Evolutionary conservation across 2,113 vertebrate genomes (phyloP).

Genomic region (Uria lomvia): DNA sequence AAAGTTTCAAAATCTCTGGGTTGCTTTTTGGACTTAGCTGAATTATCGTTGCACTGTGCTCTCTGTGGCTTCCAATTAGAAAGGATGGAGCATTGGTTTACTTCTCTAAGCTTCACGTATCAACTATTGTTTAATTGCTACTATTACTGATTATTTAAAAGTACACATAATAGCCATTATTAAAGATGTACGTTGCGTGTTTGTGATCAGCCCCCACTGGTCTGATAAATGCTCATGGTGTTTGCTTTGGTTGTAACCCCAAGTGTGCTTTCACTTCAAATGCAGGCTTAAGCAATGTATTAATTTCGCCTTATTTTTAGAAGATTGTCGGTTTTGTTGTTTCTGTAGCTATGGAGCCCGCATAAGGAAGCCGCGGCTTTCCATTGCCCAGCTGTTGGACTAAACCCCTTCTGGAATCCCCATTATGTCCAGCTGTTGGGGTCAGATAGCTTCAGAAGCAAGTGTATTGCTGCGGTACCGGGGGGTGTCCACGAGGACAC

Average conservation of each 20-base stretch:
- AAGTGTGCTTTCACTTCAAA: slow-evolving; percentile 17
- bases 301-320: slow-evolving; percentile 73
- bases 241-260: slow-evolving; percentile 24
- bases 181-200: background rate
- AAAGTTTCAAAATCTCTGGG: background rate
- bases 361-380: slow-evolving; percentile 74
- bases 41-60: background rate
- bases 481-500: background rate
- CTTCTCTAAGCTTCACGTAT: background rate
- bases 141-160: background rate
- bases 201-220: background rate
- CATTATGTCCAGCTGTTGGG: slow-evolving; percentile 84
- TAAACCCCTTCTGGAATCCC: slow-evolving; percentile 76
- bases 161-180: accelerated
- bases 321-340: slow-evolving; percentile 79
- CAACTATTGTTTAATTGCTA: background rate
- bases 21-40: background rate
- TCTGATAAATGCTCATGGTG: background rate
- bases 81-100: background rate
- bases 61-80: background rate
- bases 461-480: background rate
- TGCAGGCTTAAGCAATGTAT: slow-evolving; percentile 8
- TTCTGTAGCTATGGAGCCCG: slow-evolving; percentile 75
- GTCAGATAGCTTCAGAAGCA: slow-evolving; percentile 68
- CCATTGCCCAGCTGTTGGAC: slow-evolving; percentile 81